phyloP scores from a whole-genome alignment of 2,797 vertebrate genomes.

The Cygnus olor region DNA sequence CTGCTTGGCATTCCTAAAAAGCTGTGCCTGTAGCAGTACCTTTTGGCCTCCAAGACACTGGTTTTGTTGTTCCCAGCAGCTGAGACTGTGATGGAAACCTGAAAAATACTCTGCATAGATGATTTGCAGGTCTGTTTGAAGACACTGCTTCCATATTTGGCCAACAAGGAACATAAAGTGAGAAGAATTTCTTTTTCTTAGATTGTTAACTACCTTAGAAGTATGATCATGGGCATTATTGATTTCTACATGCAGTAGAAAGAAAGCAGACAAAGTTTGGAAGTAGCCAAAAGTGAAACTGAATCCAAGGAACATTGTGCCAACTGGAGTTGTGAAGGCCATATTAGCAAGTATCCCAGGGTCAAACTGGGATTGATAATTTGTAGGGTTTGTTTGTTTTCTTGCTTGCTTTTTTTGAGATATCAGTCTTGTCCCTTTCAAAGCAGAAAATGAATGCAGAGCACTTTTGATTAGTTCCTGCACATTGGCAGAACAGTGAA shows the following conservation, averaged over 20 bases:
- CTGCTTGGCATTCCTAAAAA: background rate
- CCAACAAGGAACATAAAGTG: background rate
- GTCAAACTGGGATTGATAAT: background rate
- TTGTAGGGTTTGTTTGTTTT: background rate
- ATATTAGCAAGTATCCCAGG: background rate
- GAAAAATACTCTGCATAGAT: background rate
- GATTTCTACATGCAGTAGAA: background rate
- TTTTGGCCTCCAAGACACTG: background rate
- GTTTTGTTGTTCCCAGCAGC: background rate
- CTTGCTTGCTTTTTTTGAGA: background rate
- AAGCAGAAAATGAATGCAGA: background rate
- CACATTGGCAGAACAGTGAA: background rate
- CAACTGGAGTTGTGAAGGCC: fast-evolving
- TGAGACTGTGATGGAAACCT: background rate
- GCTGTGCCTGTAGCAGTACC: background rate
- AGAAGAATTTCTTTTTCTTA: background rate
- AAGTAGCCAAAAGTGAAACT: background rate
- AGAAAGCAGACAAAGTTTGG: background rate
- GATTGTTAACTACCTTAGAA: background rate
- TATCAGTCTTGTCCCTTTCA: background rate
- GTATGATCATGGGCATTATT: background rate
- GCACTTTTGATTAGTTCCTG: background rate
- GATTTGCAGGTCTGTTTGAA: background rate
- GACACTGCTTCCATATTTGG: background rate
- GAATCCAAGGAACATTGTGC: background rate